Evolutionary conservation across 2,888 invertebrate genomes (phyloP).

Genomic region (Synanthedon vespiformis): DNA sequence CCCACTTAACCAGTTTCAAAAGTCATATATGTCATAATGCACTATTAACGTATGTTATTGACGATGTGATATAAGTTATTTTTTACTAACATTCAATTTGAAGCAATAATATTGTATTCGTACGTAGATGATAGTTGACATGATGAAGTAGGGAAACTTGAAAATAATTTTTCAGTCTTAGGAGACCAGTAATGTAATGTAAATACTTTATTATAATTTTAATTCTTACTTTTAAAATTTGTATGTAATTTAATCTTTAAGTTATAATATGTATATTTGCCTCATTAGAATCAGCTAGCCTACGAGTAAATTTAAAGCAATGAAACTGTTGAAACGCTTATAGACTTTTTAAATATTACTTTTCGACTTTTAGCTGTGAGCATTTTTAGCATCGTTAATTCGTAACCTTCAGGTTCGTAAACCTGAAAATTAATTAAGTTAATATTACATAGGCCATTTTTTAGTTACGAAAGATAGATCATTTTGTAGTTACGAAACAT

Average conservation of each 20-base stretch:
- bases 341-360: conserved; percentile 2
- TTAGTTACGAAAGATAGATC: too few species aligned
- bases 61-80: conserved; percentile 26
- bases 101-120: conserved; percentile 23
- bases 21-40: background rate
- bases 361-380: background rate
- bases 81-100: conserved; percentile 6
- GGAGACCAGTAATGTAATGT: conserved; percentile 30
- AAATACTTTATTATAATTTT: conserved; percentile 45
- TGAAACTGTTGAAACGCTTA: conserved; percentile 19
- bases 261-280: conserved; percentile 19
- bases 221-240: conserved; percentile 20
- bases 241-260: conserved; percentile 26
- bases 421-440: too few species aligned
- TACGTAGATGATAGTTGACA: conserved; percentile 16
- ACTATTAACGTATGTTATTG: conserved; percentile 11
- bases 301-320: conserved; percentile 21
- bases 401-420: too few species aligned
- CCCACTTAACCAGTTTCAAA: too few species aligned
- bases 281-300: conserved; percentile 45
- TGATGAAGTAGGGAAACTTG: conserved; percentile 28
- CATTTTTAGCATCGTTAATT: too few species aligned
- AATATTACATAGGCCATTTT: too few species aligned
- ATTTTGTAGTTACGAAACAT: too few species aligned
- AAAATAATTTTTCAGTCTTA: conserved; percentile 24